Conservation (phyloP, 2,888 invertebrate species). For the Dilophus febrilis region DNA sequence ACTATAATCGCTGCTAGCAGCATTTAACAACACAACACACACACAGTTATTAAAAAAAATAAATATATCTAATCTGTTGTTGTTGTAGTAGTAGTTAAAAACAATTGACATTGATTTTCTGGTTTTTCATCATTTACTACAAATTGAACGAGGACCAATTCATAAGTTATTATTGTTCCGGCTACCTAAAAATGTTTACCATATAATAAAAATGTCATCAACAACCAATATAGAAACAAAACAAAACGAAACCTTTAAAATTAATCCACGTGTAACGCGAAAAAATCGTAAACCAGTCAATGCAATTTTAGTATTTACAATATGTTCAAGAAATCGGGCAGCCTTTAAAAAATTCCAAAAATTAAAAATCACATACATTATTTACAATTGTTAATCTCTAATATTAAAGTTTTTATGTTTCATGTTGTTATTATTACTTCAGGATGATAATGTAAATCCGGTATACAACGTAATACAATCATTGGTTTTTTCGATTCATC, state of each 20-base stretch:
- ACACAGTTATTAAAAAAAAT: too few species aligned
- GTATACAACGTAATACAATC: background rate
- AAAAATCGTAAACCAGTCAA: constrained; percentile 38
- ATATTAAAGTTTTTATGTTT: background rate
- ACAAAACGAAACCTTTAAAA: constrained; percentile 32
- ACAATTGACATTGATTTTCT: too few species aligned
- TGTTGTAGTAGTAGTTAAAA: too few species aligned
- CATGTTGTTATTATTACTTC: background rate
- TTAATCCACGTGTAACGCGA: constrained; percentile 31
- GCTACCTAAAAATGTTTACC: background rate
- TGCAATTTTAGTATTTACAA: constrained; percentile 30
- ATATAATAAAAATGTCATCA: background rate
- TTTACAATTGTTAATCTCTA: background rate
- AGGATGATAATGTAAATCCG: background rate
- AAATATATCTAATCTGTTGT: too few species aligned
- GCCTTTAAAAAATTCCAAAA: constrained; percentile 29
- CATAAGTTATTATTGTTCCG: constrained; percentile 3
- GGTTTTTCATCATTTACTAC: too few species aligned
- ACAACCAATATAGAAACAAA: background rate
- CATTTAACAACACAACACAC: too few species aligned
- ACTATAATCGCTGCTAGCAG: too few species aligned
- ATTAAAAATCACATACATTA: background rate
- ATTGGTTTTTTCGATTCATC: constrained; percentile 2
- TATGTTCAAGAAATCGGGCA: constrained; percentile 33
- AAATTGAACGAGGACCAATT: constrained; percentile 2